phyloP scores from a whole-genome alignment of 2,888 invertebrate genomes.

The Eristalinus aeneus region DNA sequence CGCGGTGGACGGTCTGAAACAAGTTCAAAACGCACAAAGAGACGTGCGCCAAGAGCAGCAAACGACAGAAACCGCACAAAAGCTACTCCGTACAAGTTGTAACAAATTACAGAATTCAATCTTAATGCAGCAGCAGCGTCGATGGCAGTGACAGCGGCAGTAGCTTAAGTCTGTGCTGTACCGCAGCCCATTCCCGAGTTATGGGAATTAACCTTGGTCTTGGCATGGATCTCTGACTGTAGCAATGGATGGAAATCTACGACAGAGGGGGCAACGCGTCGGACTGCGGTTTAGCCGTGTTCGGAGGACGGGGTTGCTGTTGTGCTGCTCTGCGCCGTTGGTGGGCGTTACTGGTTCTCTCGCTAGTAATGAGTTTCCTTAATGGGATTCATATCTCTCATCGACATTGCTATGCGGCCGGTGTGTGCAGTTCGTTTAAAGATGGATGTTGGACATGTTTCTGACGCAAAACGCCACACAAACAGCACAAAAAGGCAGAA shows the following conservation, averaged over 20 bases:
- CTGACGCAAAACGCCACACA: conserved; percentile 5
- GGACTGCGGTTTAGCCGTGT: not conserved
- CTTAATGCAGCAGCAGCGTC: conserved; percentile 15
- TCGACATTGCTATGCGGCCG: not conserved
- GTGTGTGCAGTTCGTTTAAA: conserved; percentile 60
- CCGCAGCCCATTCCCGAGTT: conserved; percentile 35
- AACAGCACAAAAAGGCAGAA: not conserved
- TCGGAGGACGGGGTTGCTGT: not conserved
- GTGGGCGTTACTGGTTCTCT: conserved; percentile 67
- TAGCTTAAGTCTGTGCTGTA: conserved; percentile 26
- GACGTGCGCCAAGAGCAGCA: conserved; percentile 4
- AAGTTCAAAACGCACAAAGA: conserved; percentile 61
- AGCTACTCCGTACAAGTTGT: conserved; percentile 34
- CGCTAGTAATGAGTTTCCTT: conserved; percentile 66
- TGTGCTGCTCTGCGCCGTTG: not conserved
- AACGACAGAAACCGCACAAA: not conserved
- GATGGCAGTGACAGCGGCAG: not conserved
- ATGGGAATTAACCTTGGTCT: conserved; percentile 70
- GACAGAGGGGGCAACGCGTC: not conserved
- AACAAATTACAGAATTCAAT: conserved; percentile 62
- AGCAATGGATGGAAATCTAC: conserved; percentile 44
- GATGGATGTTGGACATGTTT: conserved; percentile 63
- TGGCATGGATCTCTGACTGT: conserved; percentile 67
- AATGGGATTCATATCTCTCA: conserved; percentile 59
- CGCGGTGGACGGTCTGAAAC: conserved; percentile 4